Evolutionary conservation across 1,140 invertebrate genomes (phyloP).

Genomic region (Saccostrea cuccullata): DNA sequence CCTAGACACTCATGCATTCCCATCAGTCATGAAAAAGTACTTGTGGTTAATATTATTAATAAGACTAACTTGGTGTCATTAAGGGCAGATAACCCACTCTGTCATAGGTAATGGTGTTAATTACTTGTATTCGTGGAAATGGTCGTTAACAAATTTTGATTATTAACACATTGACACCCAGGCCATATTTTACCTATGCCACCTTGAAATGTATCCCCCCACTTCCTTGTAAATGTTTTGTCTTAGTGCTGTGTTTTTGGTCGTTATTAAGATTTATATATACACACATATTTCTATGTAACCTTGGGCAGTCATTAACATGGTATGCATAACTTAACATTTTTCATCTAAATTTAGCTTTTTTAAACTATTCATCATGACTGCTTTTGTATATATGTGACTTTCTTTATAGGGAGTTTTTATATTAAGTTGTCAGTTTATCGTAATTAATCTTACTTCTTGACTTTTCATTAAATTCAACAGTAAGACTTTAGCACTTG

Average conservation of each 20-base stretch:
- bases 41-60: background rate
- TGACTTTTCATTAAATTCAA: background rate
- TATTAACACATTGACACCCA: background rate
- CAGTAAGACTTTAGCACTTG: background rate
- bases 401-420: background rate
- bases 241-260: slow-evolving; percentile 4
- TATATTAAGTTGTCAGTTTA: background rate
- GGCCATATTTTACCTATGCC: background rate
- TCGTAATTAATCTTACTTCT: background rate
- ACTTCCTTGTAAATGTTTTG: slow-evolving; percentile 29
- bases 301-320: slow-evolving; percentile 16
- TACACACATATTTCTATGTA: background rate
- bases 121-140: background rate
- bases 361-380: background rate
- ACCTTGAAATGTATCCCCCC: background rate
- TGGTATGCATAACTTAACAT: slow-evolving; percentile 11
- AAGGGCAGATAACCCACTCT: background rate
- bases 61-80: background rate
- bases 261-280: slow-evolving; percentile 3
- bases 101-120: background rate
- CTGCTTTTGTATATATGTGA: background rate
- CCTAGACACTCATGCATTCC: background rate
- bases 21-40: background rate
- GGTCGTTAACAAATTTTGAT: background rate
- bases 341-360: slow-evolving; percentile 2